These are phyloP conservation scores for Drosophila borborema DNA, from an alignment of 2,888 invertebrate species.

Conservation along the genomic window DNA sequence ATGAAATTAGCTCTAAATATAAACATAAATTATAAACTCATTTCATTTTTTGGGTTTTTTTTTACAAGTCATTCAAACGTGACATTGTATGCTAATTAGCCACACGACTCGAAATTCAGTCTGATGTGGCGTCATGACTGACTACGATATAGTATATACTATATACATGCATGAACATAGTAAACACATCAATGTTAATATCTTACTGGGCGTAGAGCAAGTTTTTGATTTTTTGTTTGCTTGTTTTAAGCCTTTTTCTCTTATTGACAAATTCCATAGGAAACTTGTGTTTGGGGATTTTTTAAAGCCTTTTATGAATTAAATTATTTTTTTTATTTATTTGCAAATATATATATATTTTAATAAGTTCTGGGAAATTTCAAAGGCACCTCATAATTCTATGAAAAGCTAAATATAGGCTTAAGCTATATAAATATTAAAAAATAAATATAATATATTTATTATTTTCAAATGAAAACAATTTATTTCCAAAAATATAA, in stretches of 20 bases:
- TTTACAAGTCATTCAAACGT: slow-evolving; percentile 17
- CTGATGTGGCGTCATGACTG: slow-evolving; percentile 23
- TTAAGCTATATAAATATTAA: not conserved
- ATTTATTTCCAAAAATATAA: not conserved
- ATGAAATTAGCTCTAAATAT: not conserved
- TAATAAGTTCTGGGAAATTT: slow-evolving; percentile 1
- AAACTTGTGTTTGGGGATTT: slow-evolving; percentile 1
- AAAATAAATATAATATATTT: not conserved
- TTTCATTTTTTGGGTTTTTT: not conserved
- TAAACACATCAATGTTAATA: slow-evolving; percentile 22
- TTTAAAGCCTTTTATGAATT: not conserved
- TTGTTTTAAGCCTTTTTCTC: slow-evolving; percentile 11
- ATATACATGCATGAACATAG: not conserved
- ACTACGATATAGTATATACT: not conserved
- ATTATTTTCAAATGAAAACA: too few relatives aligned
- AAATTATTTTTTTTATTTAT: not conserved
- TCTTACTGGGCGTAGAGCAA: not conserved
- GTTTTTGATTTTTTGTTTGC: slow-evolving; percentile 10
- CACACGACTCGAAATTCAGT: not conserved
- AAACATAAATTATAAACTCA: not conserved
- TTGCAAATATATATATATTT: slow-evolving; percentile 2
- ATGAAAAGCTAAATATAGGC: not conserved
- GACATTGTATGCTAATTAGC: slow-evolving; percentile 8
- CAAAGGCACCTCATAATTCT: not conserved
- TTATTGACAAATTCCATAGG: not conserved